Evolutionary conservation across 2,113 vertebrate species (phyloP).

Genomic region (Butorides virescens): DNA sequence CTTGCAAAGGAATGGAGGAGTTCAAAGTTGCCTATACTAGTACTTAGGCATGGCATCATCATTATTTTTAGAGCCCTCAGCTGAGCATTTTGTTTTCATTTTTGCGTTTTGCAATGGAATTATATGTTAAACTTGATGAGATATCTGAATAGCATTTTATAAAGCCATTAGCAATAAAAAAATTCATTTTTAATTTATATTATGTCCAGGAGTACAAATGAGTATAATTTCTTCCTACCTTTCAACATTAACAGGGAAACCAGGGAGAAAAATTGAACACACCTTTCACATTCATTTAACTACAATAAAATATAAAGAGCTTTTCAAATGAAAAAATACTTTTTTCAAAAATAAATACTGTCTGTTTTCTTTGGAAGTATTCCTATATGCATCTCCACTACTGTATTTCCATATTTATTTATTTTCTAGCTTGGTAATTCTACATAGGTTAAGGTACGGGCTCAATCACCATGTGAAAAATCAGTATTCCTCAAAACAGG

Average conservation of each 20-base stretch:
- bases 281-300: conserved; percentile 24
- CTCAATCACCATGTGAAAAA: background rate
- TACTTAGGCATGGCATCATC: background rate
- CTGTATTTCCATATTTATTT: background rate
- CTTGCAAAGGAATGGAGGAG: background rate
- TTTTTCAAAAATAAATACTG: background rate
- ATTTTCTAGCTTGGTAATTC: background rate
- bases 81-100: background rate
- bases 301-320: background rate
- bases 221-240: background rate
- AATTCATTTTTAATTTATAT: conserved; percentile 20
- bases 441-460: background rate
- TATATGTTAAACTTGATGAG: background rate
- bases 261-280: conserved; percentile 1
- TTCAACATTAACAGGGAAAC: conserved; percentile 17
- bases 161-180: conserved; percentile 34
- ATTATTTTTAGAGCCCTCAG: background rate
- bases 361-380: background rate
- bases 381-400: background rate
- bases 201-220: conserved; percentile 36
- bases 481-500: background rate
- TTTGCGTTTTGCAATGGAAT: background rate
- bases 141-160: conserved; percentile 1
- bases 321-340: background rate
- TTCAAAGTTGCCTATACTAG: background rate